These are phyloP conservation scores for Bembecia ichneumoniformis DNA, from an alignment of 2,888 invertebrate genomes.

Conservation along the genomic window DNA sequence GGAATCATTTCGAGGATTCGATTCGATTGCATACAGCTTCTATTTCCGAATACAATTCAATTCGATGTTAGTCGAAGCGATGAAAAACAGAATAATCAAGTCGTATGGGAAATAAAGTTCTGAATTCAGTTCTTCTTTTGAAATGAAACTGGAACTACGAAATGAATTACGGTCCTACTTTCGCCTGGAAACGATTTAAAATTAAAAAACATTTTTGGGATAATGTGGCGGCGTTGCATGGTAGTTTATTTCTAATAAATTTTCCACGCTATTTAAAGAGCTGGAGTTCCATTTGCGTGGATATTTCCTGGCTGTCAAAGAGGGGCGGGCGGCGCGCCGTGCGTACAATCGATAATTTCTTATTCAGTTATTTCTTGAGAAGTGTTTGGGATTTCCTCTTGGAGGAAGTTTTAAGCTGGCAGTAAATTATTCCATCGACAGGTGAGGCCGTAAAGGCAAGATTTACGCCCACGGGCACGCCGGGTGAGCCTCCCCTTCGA, in stretches of 20 bases:
- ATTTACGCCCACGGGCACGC: constrained; percentile 63
- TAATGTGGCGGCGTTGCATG: too few species aligned
- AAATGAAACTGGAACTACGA: too few species aligned
- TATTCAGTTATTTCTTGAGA: constrained; percentile 68
- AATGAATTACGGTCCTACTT: too few species aligned
- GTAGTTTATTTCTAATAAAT: not conserved
- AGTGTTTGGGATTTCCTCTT: constrained; percentile 66
- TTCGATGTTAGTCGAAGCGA: too few species aligned
- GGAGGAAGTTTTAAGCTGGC: constrained; percentile 66
- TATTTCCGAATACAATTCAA: too few species aligned
- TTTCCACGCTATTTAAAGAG: not conserved
- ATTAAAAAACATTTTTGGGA: too few species aligned
- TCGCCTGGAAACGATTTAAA: too few species aligned
- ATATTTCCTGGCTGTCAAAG: constrained; percentile 40
- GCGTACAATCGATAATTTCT: constrained; percentile 58
- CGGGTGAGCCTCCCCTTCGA: constrained; percentile 51
- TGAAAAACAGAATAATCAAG: too few species aligned
- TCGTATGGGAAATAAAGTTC: too few species aligned
- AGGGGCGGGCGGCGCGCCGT: constrained; percentile 25
- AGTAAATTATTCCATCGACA: constrained; percentile 72
- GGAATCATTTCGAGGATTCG: too few species aligned
- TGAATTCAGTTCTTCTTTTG: too few species aligned
- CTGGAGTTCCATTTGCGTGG: not conserved
- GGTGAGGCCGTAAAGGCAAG: constrained; percentile 70
- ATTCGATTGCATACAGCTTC: too few species aligned